These are phyloP conservation scores for Ostrea edulis DNA, from an alignment of 1,140 invertebrate species.

Conservation along the genomic window DNA sequence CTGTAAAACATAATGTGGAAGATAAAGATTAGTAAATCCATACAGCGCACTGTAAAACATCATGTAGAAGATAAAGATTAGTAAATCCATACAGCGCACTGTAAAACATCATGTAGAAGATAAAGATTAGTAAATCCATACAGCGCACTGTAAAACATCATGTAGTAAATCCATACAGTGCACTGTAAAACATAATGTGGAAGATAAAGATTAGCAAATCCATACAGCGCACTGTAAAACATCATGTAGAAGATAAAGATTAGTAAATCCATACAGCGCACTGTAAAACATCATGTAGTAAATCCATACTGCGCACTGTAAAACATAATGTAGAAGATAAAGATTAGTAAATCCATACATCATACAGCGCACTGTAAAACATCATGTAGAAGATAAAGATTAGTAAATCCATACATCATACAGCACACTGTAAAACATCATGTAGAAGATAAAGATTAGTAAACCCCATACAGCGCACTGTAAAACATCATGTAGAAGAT, in stretches of 20 bases:
- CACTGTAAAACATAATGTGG: slow-evolving; percentile 79
- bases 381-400: neutral
- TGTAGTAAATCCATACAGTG: slow-evolving; percentile 88
- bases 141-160: slow-evolving; percentile 86
- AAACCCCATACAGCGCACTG: slow-evolving; percentile 94
- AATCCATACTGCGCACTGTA: slow-evolving; percentile 95
- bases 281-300: no score
- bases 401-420: slow-evolving; percentile 98
- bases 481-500: slow-evolving; percentile 44
- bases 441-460: neutral
- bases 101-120: slow-evolving; percentile 49
- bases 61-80: neutral
- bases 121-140: slow-evolving; percentile 84
- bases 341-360: slow-evolving; percentile 94
- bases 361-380: slow-evolving; percentile 91
- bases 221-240: slow-evolving; percentile 91
- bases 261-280: slow-evolving; percentile 97
- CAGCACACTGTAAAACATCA: slow-evolving; percentile 86
- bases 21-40: slow-evolving; percentile 81
- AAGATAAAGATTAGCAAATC: neutral
- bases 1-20: slow-evolving; percentile 64
- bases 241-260: neutral
- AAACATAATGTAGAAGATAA: slow-evolving; percentile 33
- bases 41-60: slow-evolving; percentile 88
- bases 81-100: slow-evolving; percentile 93